Percentiles rank a stretch among this genome's conserved stretches.
Conservation (phyloP, 2,888 invertebrate genomes). For the Hemicrepidius hirtus region DNA sequence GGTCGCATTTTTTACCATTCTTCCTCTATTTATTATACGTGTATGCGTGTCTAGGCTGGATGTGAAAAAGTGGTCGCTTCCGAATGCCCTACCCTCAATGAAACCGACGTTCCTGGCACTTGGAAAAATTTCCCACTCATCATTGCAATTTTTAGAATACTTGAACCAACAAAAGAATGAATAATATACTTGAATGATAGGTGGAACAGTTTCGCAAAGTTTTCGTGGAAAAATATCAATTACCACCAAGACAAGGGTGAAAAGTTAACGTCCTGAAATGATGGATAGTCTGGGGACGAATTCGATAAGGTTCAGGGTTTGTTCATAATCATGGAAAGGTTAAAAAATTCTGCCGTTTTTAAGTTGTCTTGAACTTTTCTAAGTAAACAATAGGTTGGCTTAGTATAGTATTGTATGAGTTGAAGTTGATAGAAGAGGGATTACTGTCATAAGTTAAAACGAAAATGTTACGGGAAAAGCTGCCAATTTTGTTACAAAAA, state of each 20-base stretch:
- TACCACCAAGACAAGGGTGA: not conserved
- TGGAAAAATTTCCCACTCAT: not conserved
- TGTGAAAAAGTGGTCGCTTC: conserved; percentile 12
- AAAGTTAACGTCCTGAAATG: conserved; percentile 18
- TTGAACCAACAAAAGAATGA: not conserved
- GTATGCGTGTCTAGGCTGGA: conserved; percentile 10
- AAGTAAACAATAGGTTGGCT: too few species aligned
- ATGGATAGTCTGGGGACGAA: conserved; percentile 4
- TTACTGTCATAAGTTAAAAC: too few species aligned
- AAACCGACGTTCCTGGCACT: conserved; percentile 9
- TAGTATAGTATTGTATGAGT: not conserved
- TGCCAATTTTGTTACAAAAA: too few species aligned
- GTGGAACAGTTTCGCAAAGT: not conserved
- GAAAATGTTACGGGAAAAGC: too few species aligned
- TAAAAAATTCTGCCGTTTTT: not conserved
- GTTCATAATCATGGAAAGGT: conserved; percentile 11
- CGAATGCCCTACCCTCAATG: not conserved
- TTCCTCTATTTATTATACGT: conserved; percentile 42
- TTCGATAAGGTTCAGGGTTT: conserved; percentile 1
- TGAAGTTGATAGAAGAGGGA: too few species aligned
- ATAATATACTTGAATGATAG: not conserved
- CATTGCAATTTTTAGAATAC: not conserved
- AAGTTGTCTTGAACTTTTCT: not conserved
- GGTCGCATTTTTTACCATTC: conserved; percentile 41
- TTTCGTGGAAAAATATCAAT: conserved; percentile 4